Evolutionary conservation across 1,140 invertebrate genomes (phyloP), one percentile per base, ranked within the genome.

Genomic region (Drosophila orosa): DNA sequence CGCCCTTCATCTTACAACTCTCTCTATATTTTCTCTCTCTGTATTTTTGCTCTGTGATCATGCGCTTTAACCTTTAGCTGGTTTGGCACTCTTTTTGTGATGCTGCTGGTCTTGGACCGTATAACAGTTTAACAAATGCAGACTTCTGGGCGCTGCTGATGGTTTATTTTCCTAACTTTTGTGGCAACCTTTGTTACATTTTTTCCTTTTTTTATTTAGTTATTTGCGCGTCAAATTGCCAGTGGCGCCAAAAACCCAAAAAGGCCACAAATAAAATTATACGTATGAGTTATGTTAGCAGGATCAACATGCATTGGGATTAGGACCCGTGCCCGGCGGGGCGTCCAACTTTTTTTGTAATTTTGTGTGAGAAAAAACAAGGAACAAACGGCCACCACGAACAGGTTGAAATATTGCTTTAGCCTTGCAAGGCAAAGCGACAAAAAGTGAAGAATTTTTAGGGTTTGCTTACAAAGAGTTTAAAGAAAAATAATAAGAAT

Each of bases 61-160:
- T 87, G 84, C 84, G 84, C 80, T 22, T 44, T 81, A 31, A 39
- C 24, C 42, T 13, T 33, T 27, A 17, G 2, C 25, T 57, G 22
- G 40, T 77, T 77, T 19, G 61, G 58, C 35, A 62, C 74, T 54
- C 37, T 78, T 59, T 58, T 42, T 47, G 45, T 58, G 73, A 77
- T 78, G 75, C 75, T 77, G 65, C 50, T 17, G 45, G 19, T 45
- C 63, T 47, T 54, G 22, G 60, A 25, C 47, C 45, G 63, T 87
- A 87, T 87, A 83, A 89, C 83, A 87, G 80, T 77, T 80, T 57
- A 71, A 63, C 47, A 79, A 78, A 74, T 87, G 83, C 84, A 89
- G 84, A 87, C 84, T 68, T 89, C 71, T 83, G 63, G 83, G 76
- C 83, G 84, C 80, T 82, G 58, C 57, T 76, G 40, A 22, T 58